Evolutionary conservation across 2,888 invertebrate species (phyloP), one percentile per base, ranked within the genome.

Genomic region (Theretra japonica): DNA sequence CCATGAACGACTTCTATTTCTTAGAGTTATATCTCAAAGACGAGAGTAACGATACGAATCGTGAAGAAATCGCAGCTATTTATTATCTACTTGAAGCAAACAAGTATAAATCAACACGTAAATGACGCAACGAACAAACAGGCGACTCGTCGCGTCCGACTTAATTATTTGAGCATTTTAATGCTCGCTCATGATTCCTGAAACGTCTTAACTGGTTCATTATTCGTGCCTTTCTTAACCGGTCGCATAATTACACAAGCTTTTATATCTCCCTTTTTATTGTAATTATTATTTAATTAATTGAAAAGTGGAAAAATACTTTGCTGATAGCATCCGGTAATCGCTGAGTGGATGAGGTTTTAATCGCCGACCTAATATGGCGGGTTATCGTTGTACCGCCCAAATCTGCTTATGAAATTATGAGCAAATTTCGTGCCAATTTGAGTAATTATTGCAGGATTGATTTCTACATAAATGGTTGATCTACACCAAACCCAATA

Each of bases 131-230:
- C 7, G n/a, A 53, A 53, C 53, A 53, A 59, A 28, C 59, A 41
- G 41, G 21, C 33, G 62, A 33, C 33, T n/a, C 33, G 30, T 33
- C 60, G 62, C 33, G 33, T 21, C 21, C n/a, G 25, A 33, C n/a
- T 33, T 62, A 62, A 62, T 62, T 41, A n/a, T 33, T 62, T 7
- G 33, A 33, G n/a, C 30, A 62, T 62, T 62, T 41, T 62, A 62
- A 62, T 62, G 33, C 41, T 30, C 30, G n/a, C n/a, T n/a, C 33
- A 60, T n/a, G 60, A 60, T 41, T 62, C 30, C 21, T 33, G 21
- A 62, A 62, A n/a, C 62, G 62, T 33, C 33, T 62, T 21, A 33
- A 62, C 33, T 62, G 21, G 33, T 41, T 33, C 7, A 33, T 62
- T 41, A 62, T 8, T n/a, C 62, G 33, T 62, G 3, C 30, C 19